A percentile compares a stretch with the other conserved stretches of the same genome.
phyloP scores from a whole-genome alignment of 1,140 invertebrate species.

The Ceratina calcarata region DNA sequence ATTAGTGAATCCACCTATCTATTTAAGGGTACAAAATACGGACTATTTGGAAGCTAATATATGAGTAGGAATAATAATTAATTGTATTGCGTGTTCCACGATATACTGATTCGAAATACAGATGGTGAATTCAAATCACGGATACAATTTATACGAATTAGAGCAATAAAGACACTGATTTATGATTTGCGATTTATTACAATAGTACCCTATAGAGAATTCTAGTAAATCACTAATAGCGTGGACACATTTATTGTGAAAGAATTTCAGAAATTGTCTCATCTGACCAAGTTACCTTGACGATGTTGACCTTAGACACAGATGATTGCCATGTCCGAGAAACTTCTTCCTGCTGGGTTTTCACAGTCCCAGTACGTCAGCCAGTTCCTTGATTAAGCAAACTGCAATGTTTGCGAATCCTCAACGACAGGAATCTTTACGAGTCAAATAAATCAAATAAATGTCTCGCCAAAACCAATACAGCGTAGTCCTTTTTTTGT shows the following conservation, averaged over 20 bases:
- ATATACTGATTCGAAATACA: neutral
- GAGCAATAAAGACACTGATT: neutral
- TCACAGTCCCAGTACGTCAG: slow-evolving; percentile 18
- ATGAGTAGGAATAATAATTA: slow-evolving; percentile 9
- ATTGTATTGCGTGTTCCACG: neutral
- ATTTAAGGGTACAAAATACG: neutral
- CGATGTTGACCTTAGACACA: slow-evolving; percentile 21
- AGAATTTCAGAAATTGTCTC: neutral
- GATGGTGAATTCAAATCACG: neutral
- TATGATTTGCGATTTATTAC: neutral
- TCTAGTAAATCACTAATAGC: neutral
- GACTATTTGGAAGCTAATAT: neutral
- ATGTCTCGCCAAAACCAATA: slow-evolving; percentile 6
- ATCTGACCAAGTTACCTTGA: neutral
- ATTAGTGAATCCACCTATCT: neutral
- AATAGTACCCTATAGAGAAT: neutral
- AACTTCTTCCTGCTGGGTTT: slow-evolving; percentile 21
- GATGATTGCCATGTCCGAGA: neutral
- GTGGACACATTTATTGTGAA: neutral
- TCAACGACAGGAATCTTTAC: slow-evolving; percentile 13
- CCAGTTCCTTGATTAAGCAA: slow-evolving; percentile 20
- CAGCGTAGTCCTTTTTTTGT: neutral
- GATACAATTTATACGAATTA: neutral
- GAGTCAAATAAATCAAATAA: neutral
- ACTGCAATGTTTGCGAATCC: slow-evolving; percentile 34